These are phyloP conservation scores for Drosophila persimilis DNA, from an alignment of 1,140 invertebrate species.

Conservation along the genomic window DNA sequence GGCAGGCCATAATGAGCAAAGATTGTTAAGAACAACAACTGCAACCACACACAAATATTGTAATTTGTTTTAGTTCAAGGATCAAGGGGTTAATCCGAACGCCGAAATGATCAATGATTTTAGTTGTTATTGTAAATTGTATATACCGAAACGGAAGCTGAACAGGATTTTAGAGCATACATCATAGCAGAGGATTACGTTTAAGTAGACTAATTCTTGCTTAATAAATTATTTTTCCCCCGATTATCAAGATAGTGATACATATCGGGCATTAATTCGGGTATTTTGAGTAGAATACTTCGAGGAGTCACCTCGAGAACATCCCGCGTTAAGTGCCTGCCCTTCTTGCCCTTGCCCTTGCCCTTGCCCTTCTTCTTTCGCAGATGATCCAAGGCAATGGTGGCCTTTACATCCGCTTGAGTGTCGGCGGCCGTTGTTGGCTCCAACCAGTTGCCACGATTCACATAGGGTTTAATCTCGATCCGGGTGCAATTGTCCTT, in stretches of 20 bases:
- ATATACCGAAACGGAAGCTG: constrained; percentile 34
- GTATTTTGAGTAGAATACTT: constrained; percentile 31
- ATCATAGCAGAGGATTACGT: constrained; percentile 24
- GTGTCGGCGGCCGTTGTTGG: background rate
- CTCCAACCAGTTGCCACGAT: constrained; percentile 1
- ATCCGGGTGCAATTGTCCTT: background rate
- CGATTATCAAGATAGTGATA: constrained; percentile 12
- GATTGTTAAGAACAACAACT: constrained; percentile 58
- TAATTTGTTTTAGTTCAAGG: constrained; percentile 24
- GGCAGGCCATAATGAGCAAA: constrained; percentile 74
- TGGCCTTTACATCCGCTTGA: constrained; percentile 10
- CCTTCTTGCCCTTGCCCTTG: background rate
- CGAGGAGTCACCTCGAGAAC: constrained; percentile 6
- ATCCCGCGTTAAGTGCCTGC: background rate
- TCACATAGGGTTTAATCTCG: constrained; percentile 22
- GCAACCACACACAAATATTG: constrained; percentile 5
- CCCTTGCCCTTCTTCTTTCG: background rate
- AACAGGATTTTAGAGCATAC: constrained; percentile 60
- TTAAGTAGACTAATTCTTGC: constrained; percentile 76
- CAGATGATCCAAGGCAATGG: constrained; percentile 10
- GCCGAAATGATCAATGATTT: constrained; percentile 23
- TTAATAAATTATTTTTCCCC: constrained; percentile 73
- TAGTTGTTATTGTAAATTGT: constrained; percentile 61
- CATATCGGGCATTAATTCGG: constrained; percentile 25
- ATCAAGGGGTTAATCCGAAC: background rate